Percentiles rank a stretch among this genome's conserved stretches.
These are phyloP conservation scores for Entomobrya proxima DNA, from an alignment of 2,888 invertebrate species.

Conservation along the genomic window DNA sequence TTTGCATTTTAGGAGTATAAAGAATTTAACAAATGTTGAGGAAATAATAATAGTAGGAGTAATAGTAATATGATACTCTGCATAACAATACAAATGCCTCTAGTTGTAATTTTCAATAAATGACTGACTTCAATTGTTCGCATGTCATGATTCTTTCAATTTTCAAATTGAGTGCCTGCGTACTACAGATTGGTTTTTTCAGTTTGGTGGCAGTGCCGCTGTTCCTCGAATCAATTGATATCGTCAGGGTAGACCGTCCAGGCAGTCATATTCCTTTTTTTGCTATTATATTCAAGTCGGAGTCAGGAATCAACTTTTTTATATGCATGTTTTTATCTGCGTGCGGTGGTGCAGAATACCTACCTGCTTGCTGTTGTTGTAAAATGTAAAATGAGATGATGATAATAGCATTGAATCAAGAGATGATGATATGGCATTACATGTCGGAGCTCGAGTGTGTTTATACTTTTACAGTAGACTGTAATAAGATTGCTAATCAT, in stretches of 20 bases:
- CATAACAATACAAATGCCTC: conserved; percentile 63
- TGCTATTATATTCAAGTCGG: conserved; percentile 14
- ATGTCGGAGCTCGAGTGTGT: background rate
- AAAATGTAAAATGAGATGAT: conserved; percentile 11
- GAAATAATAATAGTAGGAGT: conserved; percentile 8
- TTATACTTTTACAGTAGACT: conserved; percentile 15
- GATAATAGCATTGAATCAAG: conserved; percentile 20
- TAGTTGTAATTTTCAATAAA: conserved; percentile 65
- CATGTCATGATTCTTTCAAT: conserved; percentile 64
- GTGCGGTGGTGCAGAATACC: conserved; percentile 40
- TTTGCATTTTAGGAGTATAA: background rate
- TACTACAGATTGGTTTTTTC: conserved; percentile 48
- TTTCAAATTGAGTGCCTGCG: conserved; percentile 46
- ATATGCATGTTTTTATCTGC: conserved; percentile 32
- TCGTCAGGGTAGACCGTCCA: conserved; percentile 55
- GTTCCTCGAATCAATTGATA: conserved; percentile 39
- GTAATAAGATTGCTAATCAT: conserved; percentile 14
- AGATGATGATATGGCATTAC: conserved; percentile 11
- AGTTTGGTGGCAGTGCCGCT: background rate
- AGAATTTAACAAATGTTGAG: conserved; percentile 29
- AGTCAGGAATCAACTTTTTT: conserved; percentile 17
- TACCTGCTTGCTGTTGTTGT: conserved; percentile 7
- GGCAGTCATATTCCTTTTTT: conserved; percentile 29
- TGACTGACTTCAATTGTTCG: conserved; percentile 64
- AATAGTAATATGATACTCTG: conserved; percentile 56